phyloP scores from a whole-genome alignment of 1,140 invertebrate genomes.

The Drosophila guanche region DNA sequence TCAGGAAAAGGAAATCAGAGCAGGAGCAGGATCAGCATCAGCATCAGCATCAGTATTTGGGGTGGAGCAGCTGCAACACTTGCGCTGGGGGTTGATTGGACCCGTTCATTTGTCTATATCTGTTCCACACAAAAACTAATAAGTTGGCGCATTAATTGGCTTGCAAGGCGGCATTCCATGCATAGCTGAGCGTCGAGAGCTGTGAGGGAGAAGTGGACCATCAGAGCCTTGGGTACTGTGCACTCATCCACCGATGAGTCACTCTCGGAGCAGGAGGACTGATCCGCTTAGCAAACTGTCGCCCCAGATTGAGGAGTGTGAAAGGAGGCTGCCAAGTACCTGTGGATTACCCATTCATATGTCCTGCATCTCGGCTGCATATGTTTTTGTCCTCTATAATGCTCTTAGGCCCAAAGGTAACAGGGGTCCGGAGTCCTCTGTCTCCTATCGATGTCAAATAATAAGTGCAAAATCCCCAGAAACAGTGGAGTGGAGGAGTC shows the following conservation, averaged over 20 bases:
- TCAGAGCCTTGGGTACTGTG: neutral
- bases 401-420: conserved; percentile 16
- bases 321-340: conserved; percentile 26
- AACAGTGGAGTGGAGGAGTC: neutral
- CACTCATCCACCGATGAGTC: conserved; percentile 20
- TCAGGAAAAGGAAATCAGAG: conserved; percentile 36
- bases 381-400: conserved; percentile 20
- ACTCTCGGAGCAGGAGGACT: conserved; percentile 2
- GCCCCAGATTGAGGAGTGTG: conserved; percentile 12
- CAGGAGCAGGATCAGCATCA: neutral
- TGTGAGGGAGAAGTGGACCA: too few species aligned
- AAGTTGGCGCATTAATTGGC: conserved; percentile 79
- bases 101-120: neutral
- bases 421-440: too few species aligned
- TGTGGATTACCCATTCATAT: conserved; percentile 23
- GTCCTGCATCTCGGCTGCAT: too few species aligned
- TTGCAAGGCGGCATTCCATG: conserved; percentile 66
- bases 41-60: neutral
- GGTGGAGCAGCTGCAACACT: conserved; percentile 38
- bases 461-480: conserved; percentile 15
- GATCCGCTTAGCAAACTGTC: conserved; percentile 16
- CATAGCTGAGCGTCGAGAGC: conserved; percentile 33
- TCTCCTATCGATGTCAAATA: conserved; percentile 5
- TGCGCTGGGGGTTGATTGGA: conserved; percentile 33
- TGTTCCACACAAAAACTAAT: conserved; percentile 65